Conservation (phyloP, 2,888 invertebrate species). For the Asteroscopus sphinx region DNA sequence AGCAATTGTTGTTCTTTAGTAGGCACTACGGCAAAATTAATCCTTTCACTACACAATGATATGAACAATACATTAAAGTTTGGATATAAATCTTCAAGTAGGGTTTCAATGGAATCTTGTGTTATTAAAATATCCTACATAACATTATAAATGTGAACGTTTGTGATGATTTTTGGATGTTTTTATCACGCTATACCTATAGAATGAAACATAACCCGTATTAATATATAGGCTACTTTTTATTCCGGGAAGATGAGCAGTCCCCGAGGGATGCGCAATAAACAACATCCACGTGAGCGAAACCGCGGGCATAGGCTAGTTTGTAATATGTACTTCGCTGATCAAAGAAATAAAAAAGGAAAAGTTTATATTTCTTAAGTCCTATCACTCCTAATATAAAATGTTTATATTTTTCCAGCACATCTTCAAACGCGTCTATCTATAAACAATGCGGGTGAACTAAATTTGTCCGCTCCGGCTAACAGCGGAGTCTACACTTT, state of each 20-base stretch:
- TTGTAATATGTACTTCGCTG: background rate
- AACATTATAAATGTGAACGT: too few species aligned
- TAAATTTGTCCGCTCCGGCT: conserved; percentile 74
- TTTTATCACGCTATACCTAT: too few species aligned
- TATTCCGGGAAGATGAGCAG: too few species aligned
- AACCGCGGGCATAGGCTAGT: too few species aligned
- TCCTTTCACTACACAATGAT: conserved; percentile 10
- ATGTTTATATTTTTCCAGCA: conserved; percentile 62
- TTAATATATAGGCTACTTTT: too few species aligned
- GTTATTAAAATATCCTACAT: background rate
- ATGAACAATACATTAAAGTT: conserved; percentile 2
- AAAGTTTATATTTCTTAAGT: background rate
- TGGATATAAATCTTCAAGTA: background rate
- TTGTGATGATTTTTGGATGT: too few species aligned
- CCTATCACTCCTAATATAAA: conserved; percentile 15
- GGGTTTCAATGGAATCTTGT: background rate
- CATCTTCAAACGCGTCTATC: conserved; percentile 74
- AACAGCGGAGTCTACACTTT: conserved; percentile 74
- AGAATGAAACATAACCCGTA: too few species aligned
- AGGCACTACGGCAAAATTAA: conserved; percentile 36
- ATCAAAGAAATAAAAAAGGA: background rate
- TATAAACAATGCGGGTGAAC: conserved; percentile 74
- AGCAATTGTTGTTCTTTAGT: conserved; percentile 48
- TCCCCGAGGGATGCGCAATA: too few species aligned
- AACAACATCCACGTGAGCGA: too few species aligned